phyloP scores from a whole-genome alignment of 2,888 invertebrate species.

The Acrobasis suavella region DNA sequence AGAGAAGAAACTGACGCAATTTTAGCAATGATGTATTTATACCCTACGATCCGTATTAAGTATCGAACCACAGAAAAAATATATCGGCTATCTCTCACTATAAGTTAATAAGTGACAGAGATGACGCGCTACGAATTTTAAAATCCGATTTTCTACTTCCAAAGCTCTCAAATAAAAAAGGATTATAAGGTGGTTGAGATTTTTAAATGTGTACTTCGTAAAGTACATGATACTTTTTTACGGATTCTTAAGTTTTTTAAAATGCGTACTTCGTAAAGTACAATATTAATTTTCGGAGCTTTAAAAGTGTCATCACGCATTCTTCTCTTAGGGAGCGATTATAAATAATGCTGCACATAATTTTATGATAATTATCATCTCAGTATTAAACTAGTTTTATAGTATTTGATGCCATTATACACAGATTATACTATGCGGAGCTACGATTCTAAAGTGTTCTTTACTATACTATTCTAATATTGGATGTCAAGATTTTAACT shows the following conservation, averaged over 20 bases:
- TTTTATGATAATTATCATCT: constrained; percentile 50
- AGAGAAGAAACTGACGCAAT: constrained; percentile 1
- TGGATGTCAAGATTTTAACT: constrained; percentile 43
- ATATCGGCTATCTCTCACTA: too few relatives aligned
- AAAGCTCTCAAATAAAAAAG: too few relatives aligned
- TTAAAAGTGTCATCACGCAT: neutral
- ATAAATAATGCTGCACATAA: constrained; percentile 34
- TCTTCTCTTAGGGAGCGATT: constrained; percentile 24
- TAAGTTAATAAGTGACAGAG: too few relatives aligned
- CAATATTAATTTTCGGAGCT: neutral
- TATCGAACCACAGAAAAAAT: too few relatives aligned
- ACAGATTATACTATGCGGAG: constrained; percentile 43
- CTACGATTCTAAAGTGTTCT: constrained; percentile 40
- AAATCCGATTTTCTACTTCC: too few relatives aligned
- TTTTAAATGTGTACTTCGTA: too few relatives aligned
- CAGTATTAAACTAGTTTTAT: constrained; percentile 73
- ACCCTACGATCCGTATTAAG: neutral
- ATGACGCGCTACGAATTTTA: too few relatives aligned
- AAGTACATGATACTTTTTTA: too few relatives aligned
- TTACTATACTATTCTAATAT: constrained; percentile 49
- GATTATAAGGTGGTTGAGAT: too few relatives aligned
- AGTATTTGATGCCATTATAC: constrained; percentile 72
- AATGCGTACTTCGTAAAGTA: neutral
- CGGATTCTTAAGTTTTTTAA: too few relatives aligned
- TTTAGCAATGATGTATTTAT: neutral